These are phyloP conservation scores for Sialis fuliginosa DNA, from an alignment of 2,888 invertebrate species.

Conservation along the genomic window DNA sequence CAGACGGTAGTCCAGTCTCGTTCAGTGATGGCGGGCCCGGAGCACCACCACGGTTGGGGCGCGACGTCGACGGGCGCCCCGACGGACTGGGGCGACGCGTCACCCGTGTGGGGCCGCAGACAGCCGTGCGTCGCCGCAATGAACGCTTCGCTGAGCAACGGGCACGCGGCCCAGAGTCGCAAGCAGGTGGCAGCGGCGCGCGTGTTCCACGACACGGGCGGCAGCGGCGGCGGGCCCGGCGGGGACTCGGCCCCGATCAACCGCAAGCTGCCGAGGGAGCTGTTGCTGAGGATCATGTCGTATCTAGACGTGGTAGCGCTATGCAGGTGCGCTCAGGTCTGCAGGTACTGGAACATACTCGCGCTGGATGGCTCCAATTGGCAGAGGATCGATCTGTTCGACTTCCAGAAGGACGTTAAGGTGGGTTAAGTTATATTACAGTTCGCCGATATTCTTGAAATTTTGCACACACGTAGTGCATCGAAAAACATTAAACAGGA, in stretches of 20 bases:
- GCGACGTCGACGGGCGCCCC: too few relatives aligned
- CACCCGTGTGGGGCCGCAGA: not conserved
- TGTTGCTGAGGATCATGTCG: constrained; percentile 83
- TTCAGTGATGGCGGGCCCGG: too few relatives aligned
- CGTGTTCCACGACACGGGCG: constrained; percentile 38
- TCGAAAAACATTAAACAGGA: too few relatives aligned
- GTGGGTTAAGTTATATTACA: constrained; percentile 34
- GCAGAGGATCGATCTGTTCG: constrained; percentile 97
- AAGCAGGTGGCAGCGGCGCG: constrained; percentile 26
- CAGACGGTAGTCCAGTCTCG: too few relatives aligned
- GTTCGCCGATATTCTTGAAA: too few relatives aligned
- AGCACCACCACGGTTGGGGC: too few relatives aligned
- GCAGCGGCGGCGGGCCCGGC: constrained; percentile 23
- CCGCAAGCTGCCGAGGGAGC: constrained; percentile 90
- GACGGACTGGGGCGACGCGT: too few relatives aligned
- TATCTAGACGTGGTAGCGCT: constrained; percentile 91
- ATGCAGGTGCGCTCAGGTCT: constrained; percentile 87
- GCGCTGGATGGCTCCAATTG: constrained; percentile 99
- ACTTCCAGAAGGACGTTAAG: constrained; percentile 97
- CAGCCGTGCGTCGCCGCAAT: not conserved
- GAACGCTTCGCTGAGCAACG: constrained; percentile 1
- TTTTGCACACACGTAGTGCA: too few relatives aligned
- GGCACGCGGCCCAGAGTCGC: not conserved
- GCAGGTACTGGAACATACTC: constrained; percentile 72
- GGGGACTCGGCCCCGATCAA: constrained; percentile 74